Percentiles rank a stretch among this genome's conserved stretches.
Evolutionary conservation across 2,113 vertebrate species (phyloP).

Genomic region (Podiceps cristatus): DNA sequence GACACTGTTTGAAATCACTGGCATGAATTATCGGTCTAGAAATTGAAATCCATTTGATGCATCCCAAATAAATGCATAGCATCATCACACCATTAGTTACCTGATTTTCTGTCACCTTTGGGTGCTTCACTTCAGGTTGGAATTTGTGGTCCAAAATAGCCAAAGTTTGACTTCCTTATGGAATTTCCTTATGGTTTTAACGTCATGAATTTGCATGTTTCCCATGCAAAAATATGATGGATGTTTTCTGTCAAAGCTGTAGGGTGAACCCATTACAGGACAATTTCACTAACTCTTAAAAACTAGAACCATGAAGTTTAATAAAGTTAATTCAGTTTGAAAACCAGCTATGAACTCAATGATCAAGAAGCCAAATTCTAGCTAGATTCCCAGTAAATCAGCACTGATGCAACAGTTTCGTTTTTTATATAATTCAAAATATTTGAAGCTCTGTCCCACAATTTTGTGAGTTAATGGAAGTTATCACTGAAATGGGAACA

Average conservation of each 20-base stretch:
- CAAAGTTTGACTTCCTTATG: not conserved
- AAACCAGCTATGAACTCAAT: not conserved
- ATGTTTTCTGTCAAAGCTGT: not conserved
- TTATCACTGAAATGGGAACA: not conserved
- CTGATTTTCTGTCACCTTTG: not conserved
- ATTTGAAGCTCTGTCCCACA: fast-evolving
- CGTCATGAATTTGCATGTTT: not conserved
- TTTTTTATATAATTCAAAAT: not conserved
- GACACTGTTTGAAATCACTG: not conserved
- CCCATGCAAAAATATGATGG: not conserved
- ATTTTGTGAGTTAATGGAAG: not conserved
- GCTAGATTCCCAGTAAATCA: not conserved
- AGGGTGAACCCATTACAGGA: not conserved
- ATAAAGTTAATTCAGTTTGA: not conserved
- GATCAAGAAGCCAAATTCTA: not conserved
- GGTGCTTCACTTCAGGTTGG: not conserved
- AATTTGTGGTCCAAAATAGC: not conserved
- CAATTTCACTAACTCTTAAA: not conserved
- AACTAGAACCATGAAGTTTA: not conserved
- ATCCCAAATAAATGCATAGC: not conserved
- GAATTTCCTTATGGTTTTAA: not conserved
- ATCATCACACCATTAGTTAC: not conserved
- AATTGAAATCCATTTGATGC: not conserved
- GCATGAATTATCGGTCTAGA: not conserved
- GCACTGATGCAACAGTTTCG: not conserved